A percentile compares a stretch with the other conserved stretches of the same genome.
Conservation (phyloP, 1,140 invertebrate genomes). For the Lethocerus indicus region DNA sequence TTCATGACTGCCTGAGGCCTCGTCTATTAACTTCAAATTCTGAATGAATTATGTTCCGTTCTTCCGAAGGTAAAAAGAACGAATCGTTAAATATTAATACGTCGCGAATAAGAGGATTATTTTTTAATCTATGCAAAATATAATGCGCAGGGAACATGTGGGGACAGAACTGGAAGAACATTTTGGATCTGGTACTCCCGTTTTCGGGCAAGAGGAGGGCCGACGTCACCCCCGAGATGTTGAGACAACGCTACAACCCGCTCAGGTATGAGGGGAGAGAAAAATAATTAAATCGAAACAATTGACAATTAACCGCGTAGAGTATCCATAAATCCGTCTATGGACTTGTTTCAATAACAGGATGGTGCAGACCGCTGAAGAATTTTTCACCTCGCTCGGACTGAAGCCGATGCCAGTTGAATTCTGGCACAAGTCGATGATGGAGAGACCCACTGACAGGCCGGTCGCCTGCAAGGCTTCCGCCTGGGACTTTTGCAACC, state of each 20-base stretch:
- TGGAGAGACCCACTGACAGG: slow-evolving; percentile 49
- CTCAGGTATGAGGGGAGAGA: too few species aligned
- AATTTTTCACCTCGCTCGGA: slow-evolving; percentile 64
- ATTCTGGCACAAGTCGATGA: slow-evolving; percentile 63
- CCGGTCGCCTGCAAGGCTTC: slow-evolving; percentile 68
- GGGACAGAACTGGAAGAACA: slow-evolving; percentile 66
- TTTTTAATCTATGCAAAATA: too few species aligned
- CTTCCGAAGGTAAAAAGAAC: too few species aligned
- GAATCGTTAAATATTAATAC: too few species aligned
- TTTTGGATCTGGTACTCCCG: slow-evolving; percentile 60
- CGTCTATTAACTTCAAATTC: too few species aligned
- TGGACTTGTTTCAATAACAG: slow-evolving; percentile 26
- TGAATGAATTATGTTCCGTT: too few species aligned
- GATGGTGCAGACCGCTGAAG: slow-evolving; percentile 65
- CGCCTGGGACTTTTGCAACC: slow-evolving; percentile 78
- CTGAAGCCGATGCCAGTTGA: slow-evolving; percentile 57
- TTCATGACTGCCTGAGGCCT: too few species aligned
- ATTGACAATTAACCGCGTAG: slow-evolving; percentile 8
- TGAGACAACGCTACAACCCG: slow-evolving; percentile 51
- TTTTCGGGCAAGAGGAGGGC: slow-evolving; percentile 50
- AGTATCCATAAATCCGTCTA: slow-evolving; percentile 6
- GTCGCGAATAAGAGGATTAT: too few species aligned
- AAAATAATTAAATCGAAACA: neutral
- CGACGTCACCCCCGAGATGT: slow-evolving; percentile 59
- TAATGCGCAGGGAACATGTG: slow-evolving; percentile 57